Evolutionary conservation across 1,140 invertebrate genomes (phyloP).

Genomic region (Calephelis virginiensis): DNA sequence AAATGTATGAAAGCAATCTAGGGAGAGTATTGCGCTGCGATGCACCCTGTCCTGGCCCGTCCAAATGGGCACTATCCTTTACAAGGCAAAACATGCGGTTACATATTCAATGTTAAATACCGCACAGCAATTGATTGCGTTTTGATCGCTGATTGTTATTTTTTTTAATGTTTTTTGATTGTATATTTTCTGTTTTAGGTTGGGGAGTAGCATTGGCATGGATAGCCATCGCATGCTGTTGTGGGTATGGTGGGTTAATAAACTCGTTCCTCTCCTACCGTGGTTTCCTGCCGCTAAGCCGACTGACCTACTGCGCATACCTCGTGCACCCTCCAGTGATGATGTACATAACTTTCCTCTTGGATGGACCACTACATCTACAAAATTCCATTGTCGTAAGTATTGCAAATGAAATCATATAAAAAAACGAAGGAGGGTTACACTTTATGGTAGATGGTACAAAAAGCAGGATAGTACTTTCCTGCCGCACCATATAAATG

Average conservation of each 20-base stretch:
- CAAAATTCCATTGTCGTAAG: constrained; percentile 85
- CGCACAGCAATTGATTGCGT: too few relatives aligned
- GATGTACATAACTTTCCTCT: constrained; percentile 86
- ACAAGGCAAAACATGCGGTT: too few relatives aligned
- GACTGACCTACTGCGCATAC: constrained; percentile 94
- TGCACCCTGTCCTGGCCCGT: too few relatives aligned
- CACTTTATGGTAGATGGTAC: too few relatives aligned
- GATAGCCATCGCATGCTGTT: constrained; percentile 89
- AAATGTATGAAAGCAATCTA: too few relatives aligned
- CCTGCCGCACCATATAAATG: too few relatives aligned
- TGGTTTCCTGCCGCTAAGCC: constrained; percentile 89
- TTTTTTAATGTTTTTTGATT: constrained; percentile 22
- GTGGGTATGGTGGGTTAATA: constrained; percentile 85
- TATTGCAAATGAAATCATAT: constrained; percentile 19
- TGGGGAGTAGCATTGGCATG: constrained; percentile 89
- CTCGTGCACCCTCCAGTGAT: constrained; percentile 92
- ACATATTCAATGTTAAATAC: too few relatives aligned
- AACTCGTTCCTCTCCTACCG: constrained; percentile 88
- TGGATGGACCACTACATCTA: constrained; percentile 88
- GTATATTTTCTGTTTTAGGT: constrained; percentile 68
- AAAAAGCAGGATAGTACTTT: too few relatives aligned
- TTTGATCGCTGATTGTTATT: too few relatives aligned
- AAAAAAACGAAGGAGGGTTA: too few relatives aligned
- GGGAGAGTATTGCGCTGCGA: too few relatives aligned
- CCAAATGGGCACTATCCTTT: too few relatives aligned